A percentile compares a stretch with the other conserved stretches of the same genome.
Evolutionary conservation across 2,888 invertebrate genomes (phyloP).

Genomic region (Xestia c-nigrum): DNA sequence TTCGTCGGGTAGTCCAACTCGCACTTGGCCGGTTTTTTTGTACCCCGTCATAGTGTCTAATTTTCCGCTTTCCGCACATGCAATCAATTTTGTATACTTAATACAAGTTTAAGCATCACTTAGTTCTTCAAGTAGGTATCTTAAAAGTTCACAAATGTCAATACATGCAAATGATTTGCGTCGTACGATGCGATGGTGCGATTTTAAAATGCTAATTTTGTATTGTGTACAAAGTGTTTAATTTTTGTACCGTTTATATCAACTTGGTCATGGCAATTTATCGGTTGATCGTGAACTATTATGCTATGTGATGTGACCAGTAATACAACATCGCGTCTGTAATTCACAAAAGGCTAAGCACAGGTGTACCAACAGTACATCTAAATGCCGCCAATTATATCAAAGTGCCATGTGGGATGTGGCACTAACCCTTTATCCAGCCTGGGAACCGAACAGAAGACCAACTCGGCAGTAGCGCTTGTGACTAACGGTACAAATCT

Average conservation of each 20-base stretch:
- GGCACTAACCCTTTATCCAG: background rate
- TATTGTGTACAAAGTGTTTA: conserved; percentile 40
- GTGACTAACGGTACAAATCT: no score
- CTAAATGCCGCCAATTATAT: background rate
- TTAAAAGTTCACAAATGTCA: conserved; percentile 61
- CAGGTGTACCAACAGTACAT: background rate
- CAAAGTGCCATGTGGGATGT: background rate
- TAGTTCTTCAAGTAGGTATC: background rate
- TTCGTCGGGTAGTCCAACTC: no score
- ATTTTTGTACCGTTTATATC: conserved; percentile 30
- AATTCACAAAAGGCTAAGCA: background rate
- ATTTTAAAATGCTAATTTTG: conserved; percentile 55
- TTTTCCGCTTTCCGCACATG: background rate
- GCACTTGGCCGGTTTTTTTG: background rate
- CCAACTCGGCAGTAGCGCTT: background rate
- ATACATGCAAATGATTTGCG: conserved; percentile 54
- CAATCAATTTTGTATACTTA: background rate
- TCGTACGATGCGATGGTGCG: conserved; percentile 27
- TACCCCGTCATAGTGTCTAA: background rate
- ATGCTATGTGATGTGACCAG: background rate
- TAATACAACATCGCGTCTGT: background rate
- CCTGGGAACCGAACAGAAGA: background rate
- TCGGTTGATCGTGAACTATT: conserved; percentile 5
- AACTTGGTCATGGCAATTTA: conserved; percentile 11
- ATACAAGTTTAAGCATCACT: conserved; percentile 1